Percentiles rank a stretch among this genome's conserved stretches.
phyloP scores from a whole-genome alignment of 2,888 invertebrate species.

The Byasa hedistus region DNA sequence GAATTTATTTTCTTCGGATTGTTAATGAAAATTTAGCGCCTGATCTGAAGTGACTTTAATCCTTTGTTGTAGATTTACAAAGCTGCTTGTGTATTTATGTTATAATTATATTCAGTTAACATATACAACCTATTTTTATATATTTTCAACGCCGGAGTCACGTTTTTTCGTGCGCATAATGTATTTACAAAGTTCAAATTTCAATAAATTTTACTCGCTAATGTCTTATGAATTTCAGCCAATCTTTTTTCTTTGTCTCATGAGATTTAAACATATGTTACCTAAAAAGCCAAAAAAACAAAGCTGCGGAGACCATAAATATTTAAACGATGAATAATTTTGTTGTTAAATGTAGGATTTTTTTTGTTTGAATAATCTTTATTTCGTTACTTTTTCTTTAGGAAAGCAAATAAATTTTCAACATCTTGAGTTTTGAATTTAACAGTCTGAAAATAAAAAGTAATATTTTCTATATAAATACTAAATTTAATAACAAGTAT shows the following conservation, averaged over 20 bases:
- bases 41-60: background rate
- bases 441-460: no score
- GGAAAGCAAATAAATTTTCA: background rate
- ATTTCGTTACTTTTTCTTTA: background rate
- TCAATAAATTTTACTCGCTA: constrained; percentile 11
- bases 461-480: no score
- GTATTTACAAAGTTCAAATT: constrained; percentile 7
- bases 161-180: background rate
- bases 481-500: no score
- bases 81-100: background rate
- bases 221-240: constrained; percentile 11
- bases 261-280: background rate
- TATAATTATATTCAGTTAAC: background rate
- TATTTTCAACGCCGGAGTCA: background rate
- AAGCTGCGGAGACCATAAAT: background rate
- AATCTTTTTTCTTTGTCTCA: constrained; percentile 11
- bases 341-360: background rate
- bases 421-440: no score
- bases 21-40: no score
- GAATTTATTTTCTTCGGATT: no score
- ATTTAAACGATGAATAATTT: background rate
- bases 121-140: background rate
- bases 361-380: background rate
- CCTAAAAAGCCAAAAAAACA: background rate
- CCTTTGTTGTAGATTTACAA: background rate